Conservation (phyloP, 2,113 vertebrate genomes). For the Channa maculata region DNA sequence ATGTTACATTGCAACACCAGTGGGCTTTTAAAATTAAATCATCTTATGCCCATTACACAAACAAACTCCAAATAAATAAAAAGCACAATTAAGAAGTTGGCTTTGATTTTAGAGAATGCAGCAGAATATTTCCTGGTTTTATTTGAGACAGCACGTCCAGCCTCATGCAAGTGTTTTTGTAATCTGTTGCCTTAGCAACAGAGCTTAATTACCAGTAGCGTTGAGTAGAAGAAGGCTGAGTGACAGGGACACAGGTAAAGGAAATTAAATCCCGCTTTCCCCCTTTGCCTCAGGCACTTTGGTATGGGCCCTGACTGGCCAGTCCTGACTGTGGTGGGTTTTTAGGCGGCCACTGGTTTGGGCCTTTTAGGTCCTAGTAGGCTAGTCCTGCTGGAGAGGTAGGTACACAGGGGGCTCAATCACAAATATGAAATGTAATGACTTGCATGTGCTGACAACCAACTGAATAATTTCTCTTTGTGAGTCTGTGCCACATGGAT, state of each 20-base stretch:
- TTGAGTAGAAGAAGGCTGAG: slow-evolving; percentile 47
- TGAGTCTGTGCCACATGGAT: slow-evolving; percentile 27
- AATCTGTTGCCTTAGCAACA: slow-evolving; percentile 55
- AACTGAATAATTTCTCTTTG: slow-evolving; percentile 34
- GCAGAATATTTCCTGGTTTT: slow-evolving; percentile 70
- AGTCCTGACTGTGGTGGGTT: slow-evolving; percentile 62
- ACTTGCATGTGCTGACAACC: slow-evolving; percentile 39
- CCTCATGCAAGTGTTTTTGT: slow-evolving; percentile 32
- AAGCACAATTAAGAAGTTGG: slow-evolving; percentile 64
- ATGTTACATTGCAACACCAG: slow-evolving; percentile 68
- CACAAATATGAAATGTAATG: slow-evolving; percentile 56
- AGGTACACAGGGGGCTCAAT: slow-evolving; percentile 75
- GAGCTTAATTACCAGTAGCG: slow-evolving; percentile 67
- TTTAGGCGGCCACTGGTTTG: slow-evolving; percentile 49
- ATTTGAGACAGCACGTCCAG: slow-evolving; percentile 25
- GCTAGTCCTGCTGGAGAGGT: slow-evolving; percentile 78
- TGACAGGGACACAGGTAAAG: slow-evolving; percentile 55
- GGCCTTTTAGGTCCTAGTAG: slow-evolving; percentile 74
- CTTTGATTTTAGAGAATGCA: slow-evolving; percentile 70
- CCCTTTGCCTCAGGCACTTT: slow-evolving; percentile 80
- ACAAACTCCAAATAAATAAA: slow-evolving; percentile 77
- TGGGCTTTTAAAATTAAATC: slow-evolving; percentile 72
- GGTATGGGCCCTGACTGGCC: slow-evolving; percentile 75
- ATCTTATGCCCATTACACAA: slow-evolving; percentile 68
- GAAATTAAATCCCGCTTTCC: slow-evolving; percentile 27